phyloP scores from a whole-genome alignment of 2,797 vertebrate genomes.

The Mionectes olivaceus region DNA sequence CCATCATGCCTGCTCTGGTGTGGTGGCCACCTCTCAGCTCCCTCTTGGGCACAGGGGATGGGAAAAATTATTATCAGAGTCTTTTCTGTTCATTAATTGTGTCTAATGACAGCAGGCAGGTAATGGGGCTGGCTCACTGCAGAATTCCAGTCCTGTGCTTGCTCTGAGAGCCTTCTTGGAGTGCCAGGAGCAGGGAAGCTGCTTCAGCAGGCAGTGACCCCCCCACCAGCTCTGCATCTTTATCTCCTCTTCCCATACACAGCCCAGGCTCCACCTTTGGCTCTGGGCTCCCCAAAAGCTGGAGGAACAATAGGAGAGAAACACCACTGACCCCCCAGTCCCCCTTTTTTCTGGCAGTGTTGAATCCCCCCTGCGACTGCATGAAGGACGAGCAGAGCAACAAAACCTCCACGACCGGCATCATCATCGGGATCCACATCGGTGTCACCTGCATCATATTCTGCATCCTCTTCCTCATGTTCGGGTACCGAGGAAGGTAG shows the following conservation, averaged over 20 bases:
- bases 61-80: not conserved
- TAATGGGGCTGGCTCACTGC: not conserved
- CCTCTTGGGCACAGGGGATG: not conserved
- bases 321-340: not conserved
- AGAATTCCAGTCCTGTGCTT: not conserved
- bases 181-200: not conserved
- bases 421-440: constrained; percentile 96
- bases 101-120: not conserved
- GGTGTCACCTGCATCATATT: constrained; percentile 98
- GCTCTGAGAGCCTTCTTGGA: not conserved
- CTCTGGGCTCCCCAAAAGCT: not conserved
- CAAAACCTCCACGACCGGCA: constrained; percentile 92
- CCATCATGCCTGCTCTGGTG: not conserved
- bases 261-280: not conserved
- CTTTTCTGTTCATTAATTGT: not conserved
- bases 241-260: not conserved
- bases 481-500: constrained; percentile 95
- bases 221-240: not conserved
- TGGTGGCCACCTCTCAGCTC: not conserved
- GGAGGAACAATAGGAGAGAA: not conserved
- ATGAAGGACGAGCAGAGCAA: constrained; percentile 87
- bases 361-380: constrained; percentile 91
- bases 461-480: constrained; percentile 96
- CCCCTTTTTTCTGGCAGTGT: constrained; percentile 74
- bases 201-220: not conserved